Percentiles rank a stretch among this genome's conserved stretches.
Evolutionary conservation across 2,113 vertebrate genomes (phyloP).

Genomic region (Buteo buteo): DNA sequence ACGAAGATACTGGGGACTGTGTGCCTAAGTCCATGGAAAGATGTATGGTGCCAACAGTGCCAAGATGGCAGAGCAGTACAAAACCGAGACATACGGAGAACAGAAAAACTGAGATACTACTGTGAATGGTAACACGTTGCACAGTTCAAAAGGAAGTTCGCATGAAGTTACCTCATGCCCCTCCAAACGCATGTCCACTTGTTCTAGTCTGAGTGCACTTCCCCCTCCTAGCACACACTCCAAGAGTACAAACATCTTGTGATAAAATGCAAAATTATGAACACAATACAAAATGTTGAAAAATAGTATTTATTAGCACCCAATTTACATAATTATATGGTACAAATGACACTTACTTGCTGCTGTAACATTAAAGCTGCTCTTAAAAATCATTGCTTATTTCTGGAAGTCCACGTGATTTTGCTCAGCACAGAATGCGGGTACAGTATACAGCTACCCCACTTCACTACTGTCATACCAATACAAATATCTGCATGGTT

Average conservation of each 20-base stretch:
- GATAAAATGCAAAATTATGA: neutral
- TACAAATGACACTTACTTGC: constrained; percentile 71
- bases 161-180: neutral
- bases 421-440: constrained; percentile 50
- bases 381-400: constrained; percentile 57
- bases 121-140: accelerated
- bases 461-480: constrained; percentile 39
- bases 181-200: accelerated
- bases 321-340: constrained; percentile 71
- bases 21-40: accelerated
- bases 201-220: neutral
- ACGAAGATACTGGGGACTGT: accelerated
- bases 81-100: neutral
- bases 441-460: constrained; percentile 40
- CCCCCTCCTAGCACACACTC: neutral
- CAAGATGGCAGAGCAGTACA: neutral
- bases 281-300: constrained; percentile 56
- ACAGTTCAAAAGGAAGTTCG: neutral
- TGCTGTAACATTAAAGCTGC: constrained; percentile 68
- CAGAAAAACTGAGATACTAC: neutral
- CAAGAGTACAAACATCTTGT: neutral
- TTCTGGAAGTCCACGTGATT: constrained; percentile 60
- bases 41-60: neutral
- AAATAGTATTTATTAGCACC: constrained; percentile 77
- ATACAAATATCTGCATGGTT: constrained; percentile 24